Conservation (phyloP, 2,888 invertebrate genomes). For the Himalopsyche tibetana region DNA sequence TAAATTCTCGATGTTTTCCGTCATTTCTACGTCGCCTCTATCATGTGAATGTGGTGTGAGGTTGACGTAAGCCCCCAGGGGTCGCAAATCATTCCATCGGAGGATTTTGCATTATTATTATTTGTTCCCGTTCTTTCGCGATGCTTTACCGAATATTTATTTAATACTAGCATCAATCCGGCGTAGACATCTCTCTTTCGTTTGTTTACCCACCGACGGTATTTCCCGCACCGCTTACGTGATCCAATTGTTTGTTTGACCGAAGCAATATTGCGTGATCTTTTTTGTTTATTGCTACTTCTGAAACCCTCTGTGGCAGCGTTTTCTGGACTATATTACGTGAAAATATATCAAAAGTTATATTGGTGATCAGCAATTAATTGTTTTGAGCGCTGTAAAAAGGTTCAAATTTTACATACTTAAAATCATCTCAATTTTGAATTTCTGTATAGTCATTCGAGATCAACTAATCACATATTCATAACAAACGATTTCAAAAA, state of each 20-base stretch:
- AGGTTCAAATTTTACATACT: too few relatives aligned
- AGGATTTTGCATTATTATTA: slow-evolving; percentile 28
- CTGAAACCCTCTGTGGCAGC: too few relatives aligned
- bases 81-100: slow-evolving; percentile 24
- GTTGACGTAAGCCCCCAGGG: neutral
- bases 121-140: slow-evolving; percentile 27
- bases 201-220: slow-evolving; percentile 5
- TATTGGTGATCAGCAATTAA: too few relatives aligned
- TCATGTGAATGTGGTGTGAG: neutral
- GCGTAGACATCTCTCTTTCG: slow-evolving; percentile 6
- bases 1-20: too few relatives aligned
- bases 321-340: too few relatives aligned
- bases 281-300: too few relatives aligned
- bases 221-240: neutral
- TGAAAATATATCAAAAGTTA: too few relatives aligned
- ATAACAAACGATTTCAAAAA: too few relatives aligned
- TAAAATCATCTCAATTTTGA: too few relatives aligned
- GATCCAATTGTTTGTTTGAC: neutral
- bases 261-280: neutral
- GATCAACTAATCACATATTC: too few relatives aligned
- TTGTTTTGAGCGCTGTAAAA: too few relatives aligned
- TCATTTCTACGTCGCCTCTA: neutral
- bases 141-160: slow-evolving; percentile 6
- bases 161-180: slow-evolving; percentile 31
- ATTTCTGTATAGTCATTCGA: too few relatives aligned